Evolutionary conservation across 1,140 invertebrate genomes (phyloP).

Genomic region (Amyelois transitella): DNA sequence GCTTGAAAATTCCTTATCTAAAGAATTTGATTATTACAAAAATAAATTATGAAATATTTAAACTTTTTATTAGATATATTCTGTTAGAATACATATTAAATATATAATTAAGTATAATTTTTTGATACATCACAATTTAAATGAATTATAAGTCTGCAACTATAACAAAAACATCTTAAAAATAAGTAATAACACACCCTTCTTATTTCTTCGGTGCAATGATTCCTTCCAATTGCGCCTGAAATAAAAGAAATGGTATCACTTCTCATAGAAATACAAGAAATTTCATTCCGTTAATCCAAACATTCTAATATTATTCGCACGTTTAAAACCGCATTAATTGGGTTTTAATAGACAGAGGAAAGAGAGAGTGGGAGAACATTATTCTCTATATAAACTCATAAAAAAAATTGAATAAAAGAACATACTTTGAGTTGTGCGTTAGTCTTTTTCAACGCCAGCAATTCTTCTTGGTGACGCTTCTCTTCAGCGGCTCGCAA

Average conservation of each 20-base stretch:
- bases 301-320: too few relatives aligned
- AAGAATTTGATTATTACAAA: background rate
- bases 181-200: slow-evolving; percentile 7
- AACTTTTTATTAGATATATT: background rate
- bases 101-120: slow-evolving; percentile 3
- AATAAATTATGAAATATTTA: background rate
- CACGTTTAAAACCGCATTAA: too few relatives aligned
- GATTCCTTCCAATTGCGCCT: slow-evolving; percentile 93
- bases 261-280: too few relatives aligned
- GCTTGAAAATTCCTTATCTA: background rate
- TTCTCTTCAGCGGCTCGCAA: slow-evolving; percentile 90
- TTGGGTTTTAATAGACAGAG: too few relatives aligned
- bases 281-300: too few relatives aligned
- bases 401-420: too few relatives aligned
- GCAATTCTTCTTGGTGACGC: slow-evolving; percentile 92
- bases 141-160: slow-evolving; percentile 6
- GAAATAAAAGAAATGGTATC: slow-evolving; percentile 57
- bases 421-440: slow-evolving; percentile 95
- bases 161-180: slow-evolving; percentile 26
- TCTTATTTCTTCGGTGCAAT: slow-evolving; percentile 91
- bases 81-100: background rate
- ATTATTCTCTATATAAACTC: background rate
- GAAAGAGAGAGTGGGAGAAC: too few relatives aligned
- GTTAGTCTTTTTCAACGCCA: slow-evolving; percentile 94
- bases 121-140: slow-evolving; percentile 11